phyloP scores from a whole-genome alignment of 2,113 vertebrate species.

The Trogon melanurus region DNA sequence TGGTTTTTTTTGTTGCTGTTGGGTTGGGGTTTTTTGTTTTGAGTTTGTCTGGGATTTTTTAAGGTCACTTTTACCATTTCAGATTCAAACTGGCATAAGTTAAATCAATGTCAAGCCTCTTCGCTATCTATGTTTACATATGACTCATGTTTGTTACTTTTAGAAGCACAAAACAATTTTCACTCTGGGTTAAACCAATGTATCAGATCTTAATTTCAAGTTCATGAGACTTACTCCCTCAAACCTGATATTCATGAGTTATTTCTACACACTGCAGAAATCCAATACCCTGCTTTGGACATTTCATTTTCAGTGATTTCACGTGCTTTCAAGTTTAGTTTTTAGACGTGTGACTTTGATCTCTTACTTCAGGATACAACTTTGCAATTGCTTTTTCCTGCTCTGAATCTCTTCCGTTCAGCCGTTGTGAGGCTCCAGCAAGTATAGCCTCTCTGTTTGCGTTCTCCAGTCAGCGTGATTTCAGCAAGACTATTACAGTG shows the following conservation, averaged over 20 bases:
- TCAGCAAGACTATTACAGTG: background rate
- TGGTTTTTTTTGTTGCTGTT: background rate
- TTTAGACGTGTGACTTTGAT: background rate
- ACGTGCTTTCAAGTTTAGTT: background rate
- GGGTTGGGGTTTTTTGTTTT: background rate
- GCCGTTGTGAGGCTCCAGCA: background rate
- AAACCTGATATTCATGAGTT: background rate
- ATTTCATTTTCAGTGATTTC: background rate
- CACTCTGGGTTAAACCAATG: background rate
- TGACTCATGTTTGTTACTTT: background rate
- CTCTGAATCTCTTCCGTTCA: background rate
- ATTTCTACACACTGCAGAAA: background rate
- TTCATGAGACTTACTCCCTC: background rate
- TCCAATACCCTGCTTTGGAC: background rate
- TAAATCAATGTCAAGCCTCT: background rate
- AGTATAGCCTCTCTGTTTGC: background rate
- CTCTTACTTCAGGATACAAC: background rate
- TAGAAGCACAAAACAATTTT: background rate
- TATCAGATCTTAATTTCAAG: background rate
- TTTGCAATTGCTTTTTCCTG: background rate
- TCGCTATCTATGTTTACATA: background rate
- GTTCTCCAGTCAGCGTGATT: background rate
- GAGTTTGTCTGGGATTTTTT: background rate
- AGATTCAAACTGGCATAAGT: background rate
- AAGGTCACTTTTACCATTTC: background rate